Percentiles rank a stretch among this genome's conserved stretches.
These are phyloP conservation scores for Rhagologus leucostigma DNA, from an alignment of 2,113 vertebrate genomes.

Conservation along the genomic window DNA sequence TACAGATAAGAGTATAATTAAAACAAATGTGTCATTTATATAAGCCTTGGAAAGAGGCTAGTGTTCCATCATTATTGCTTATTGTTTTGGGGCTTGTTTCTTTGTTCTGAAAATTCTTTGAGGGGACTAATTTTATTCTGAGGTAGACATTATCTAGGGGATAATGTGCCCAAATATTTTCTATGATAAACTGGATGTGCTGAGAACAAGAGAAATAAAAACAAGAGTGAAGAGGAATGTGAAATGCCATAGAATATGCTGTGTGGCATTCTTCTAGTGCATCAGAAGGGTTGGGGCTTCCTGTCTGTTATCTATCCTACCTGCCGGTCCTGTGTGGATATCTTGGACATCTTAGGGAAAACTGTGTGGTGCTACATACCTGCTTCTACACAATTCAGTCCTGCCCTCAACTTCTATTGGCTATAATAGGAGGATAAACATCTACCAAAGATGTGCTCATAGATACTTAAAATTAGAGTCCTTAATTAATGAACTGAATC, in stretches of 20 bases:
- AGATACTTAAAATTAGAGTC: not conserved
- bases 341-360: not conserved
- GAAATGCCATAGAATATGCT: not conserved
- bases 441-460: not conserved
- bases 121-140: not conserved
- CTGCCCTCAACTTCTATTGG: not conserved
- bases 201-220: not conserved
- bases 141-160: not conserved
- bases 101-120: not conserved
- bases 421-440: not conserved
- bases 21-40: not conserved
- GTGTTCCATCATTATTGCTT: not conserved
- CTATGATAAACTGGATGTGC: not conserved
- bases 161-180: not conserved
- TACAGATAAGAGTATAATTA: not conserved
- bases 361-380: rapidly evolving
- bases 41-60: not conserved
- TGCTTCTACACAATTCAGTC: not conserved
- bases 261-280: not conserved
- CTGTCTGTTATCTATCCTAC: not conserved
- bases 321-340: not conserved
- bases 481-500: not conserved
- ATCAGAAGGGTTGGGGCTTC: not conserved
- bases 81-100: not conserved
- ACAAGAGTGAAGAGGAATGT: not conserved